Evolutionary conservation across 2,888 invertebrate genomes (phyloP), one percentile per base, ranked within the genome.

Genomic region (Phaedon cochleariae): DNA sequence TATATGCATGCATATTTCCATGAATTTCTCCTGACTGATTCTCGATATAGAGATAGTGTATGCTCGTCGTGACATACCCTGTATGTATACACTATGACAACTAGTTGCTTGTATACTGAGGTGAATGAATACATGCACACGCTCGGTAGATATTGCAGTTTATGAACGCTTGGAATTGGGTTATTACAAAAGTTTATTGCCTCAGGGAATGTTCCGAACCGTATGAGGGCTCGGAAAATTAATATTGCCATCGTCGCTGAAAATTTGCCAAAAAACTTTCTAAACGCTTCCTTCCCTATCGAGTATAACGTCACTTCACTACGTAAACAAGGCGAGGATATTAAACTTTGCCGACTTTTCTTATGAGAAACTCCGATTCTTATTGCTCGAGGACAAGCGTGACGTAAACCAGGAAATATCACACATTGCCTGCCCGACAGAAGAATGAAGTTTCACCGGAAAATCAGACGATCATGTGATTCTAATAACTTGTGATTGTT

Each of bases 161-260:
- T 26, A 26, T 26, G 3, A 26, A 5, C 7, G 26, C 26, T 26
- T 7, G 7, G 26, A 26, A 26, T 26, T 7, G 7, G 26, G 26
- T 26, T 26, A 26, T 26, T n/a, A n/a, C 34, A 34, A 12, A 10
- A 2, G 41, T n/a, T 41, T 12, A 15, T 2, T n/a, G 37, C 55
- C 9, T 41, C 29, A 53, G 51, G 63, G 51, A 22, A 64, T 61
- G 58, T 57, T 64, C 64, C 64, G 59, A 31, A 41, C 52, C 54
- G 54, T 59, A 59, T 62, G 55, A 57, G 70, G 68, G 67, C 64
- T 67, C 68, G 68, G 67, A 6, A 70, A 72, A 70, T 72, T 72
- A 72, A 72, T 70, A 72, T 70, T 67, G 70, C 70, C 72, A 72
- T 70, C 68, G 68, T 70, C 72, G 67, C 63, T 48, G 55, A 62